A percentile compares a stretch with the other conserved stretches of the same genome.
Evolutionary conservation across 2,888 invertebrate species (phyloP).

Genomic region (Tinea semifulvella): DNA sequence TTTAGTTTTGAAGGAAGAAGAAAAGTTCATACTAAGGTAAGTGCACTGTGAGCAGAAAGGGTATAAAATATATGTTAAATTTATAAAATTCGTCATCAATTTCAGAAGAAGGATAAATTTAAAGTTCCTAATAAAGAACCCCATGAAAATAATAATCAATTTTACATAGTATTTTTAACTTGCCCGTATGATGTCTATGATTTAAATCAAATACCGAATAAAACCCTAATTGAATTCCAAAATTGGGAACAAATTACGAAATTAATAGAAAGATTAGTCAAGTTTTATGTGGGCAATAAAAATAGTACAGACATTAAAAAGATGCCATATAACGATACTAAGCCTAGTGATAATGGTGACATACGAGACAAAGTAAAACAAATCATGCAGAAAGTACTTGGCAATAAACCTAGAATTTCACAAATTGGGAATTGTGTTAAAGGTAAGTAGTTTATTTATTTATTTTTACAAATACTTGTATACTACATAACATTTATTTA

Average conservation of each 20-base stretch:
- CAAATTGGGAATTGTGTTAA: slow-evolving; percentile 48
- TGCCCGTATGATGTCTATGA: slow-evolving; percentile 66
- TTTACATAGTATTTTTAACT: slow-evolving; percentile 64
- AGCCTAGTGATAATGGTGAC: slow-evolving; percentile 21
- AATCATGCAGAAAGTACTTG: slow-evolving; percentile 48
- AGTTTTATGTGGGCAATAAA: slow-evolving; percentile 37
- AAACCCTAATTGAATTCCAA: slow-evolving; percentile 63
- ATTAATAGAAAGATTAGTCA: slow-evolving; percentile 37
- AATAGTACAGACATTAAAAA: slow-evolving; percentile 26
- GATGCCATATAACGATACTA: slow-evolving; percentile 18
- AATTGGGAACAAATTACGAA: slow-evolving; percentile 51
- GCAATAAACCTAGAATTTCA: slow-evolving; percentile 36
- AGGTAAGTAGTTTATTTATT: slow-evolving; percentile 30
- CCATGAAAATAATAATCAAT: slow-evolving; percentile 32
- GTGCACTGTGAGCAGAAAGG: too few species aligned
- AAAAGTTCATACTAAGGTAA: slow-evolving; percentile 30
- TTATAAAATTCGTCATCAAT: too few species aligned
- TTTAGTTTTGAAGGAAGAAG: slow-evolving; percentile 18
- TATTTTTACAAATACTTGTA: background rate
- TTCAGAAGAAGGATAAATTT: too few species aligned
- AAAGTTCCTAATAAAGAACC: too few species aligned
- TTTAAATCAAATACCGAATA: slow-evolving; percentile 48
- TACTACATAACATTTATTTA: background rate
- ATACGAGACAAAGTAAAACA: slow-evolving; percentile 43
- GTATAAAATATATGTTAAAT: too few species aligned